phyloP scores from a whole-genome alignment of 2,113 vertebrate genomes.

The Amia ocellicauda region DNA sequence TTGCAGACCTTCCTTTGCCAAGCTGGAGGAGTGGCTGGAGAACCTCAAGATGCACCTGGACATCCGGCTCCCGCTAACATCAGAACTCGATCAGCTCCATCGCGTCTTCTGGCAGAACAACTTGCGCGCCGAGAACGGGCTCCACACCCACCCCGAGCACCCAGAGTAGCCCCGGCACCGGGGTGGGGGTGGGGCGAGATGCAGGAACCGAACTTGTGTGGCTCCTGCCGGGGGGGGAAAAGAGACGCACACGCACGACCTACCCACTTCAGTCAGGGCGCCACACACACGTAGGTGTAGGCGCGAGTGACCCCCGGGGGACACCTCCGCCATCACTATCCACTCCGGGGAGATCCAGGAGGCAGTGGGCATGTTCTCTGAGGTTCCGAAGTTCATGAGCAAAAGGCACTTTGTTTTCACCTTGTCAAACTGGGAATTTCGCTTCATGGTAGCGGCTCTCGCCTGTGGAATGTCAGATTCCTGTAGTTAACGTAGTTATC shows the following conservation, averaged over 20 bases:
- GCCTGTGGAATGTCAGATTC: constrained; percentile 35
- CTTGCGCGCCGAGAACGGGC: constrained; percentile 62
- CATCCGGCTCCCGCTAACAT: constrained; percentile 75
- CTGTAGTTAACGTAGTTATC: background rate
- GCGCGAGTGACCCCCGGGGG: constrained; percentile 44
- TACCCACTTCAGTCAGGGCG: constrained; percentile 6
- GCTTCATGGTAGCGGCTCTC: constrained; percentile 31
- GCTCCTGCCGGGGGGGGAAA: constrained; percentile 15
- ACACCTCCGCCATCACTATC: constrained; percentile 7
- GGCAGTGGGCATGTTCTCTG: constrained; percentile 15
- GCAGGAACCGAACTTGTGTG: background rate
- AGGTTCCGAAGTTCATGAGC: constrained; percentile 36
- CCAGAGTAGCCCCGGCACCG: constrained; percentile 52
- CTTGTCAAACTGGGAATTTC: constrained; percentile 29
- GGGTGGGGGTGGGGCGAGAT: background rate
- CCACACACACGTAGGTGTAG: constrained; percentile 17
- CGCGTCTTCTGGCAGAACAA: constrained; percentile 78
- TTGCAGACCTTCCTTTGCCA: constrained; percentile 80
- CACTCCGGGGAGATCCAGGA: background rate
- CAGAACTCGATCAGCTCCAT: constrained; percentile 84
- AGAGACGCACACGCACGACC: background rate
- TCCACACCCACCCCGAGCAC: constrained; percentile 70
- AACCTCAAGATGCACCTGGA: constrained; percentile 89
- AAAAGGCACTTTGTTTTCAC: constrained; percentile 26
- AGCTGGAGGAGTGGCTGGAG: constrained; percentile 90